Conservation (phyloP, 1,140 invertebrate species). For the Leptoteleia sp. region DNA sequence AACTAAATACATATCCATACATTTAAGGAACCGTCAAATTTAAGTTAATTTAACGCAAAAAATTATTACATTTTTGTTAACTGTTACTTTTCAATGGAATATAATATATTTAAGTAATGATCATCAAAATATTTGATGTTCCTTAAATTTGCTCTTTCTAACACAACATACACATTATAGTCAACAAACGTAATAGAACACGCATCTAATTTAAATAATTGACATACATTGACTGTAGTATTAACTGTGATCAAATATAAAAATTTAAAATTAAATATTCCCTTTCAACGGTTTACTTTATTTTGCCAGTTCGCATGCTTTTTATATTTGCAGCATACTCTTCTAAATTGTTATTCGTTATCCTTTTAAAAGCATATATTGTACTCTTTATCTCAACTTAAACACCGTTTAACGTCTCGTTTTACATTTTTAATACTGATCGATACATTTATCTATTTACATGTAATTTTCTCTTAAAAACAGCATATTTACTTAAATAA, state of each 20-base stretch:
- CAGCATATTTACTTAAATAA: too few relatives aligned
- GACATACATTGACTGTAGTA: slow-evolving; percentile 24
- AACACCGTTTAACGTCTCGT: too few relatives aligned
- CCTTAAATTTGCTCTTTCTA: slow-evolving; percentile 21
- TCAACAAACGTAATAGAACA: slow-evolving; percentile 33
- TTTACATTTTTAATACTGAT: background rate
- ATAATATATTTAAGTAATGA: background rate
- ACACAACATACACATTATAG: slow-evolving; percentile 39
- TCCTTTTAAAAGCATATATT: too few relatives aligned
- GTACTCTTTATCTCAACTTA: too few relatives aligned
- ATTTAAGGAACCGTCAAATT: slow-evolving; percentile 36
- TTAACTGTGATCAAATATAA: slow-evolving; percentile 11
- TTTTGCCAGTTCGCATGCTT: slow-evolving; percentile 4
- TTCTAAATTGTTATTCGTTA: too few relatives aligned
- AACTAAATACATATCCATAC: slow-evolving; percentile 13
- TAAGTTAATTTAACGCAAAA: background rate
- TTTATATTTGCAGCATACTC: too few relatives aligned
- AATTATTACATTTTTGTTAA: background rate
- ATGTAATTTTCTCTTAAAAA: background rate
- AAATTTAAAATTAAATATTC: background rate
- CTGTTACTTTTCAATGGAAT: background rate
- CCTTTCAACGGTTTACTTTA: background rate
- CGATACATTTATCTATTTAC: background rate
- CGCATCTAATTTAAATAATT: slow-evolving; percentile 31
- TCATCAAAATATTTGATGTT: slow-evolving; percentile 18